phyloP scores from a whole-genome alignment of 2,888 invertebrate genomes.

The Drosophila glabriapex region DNA sequence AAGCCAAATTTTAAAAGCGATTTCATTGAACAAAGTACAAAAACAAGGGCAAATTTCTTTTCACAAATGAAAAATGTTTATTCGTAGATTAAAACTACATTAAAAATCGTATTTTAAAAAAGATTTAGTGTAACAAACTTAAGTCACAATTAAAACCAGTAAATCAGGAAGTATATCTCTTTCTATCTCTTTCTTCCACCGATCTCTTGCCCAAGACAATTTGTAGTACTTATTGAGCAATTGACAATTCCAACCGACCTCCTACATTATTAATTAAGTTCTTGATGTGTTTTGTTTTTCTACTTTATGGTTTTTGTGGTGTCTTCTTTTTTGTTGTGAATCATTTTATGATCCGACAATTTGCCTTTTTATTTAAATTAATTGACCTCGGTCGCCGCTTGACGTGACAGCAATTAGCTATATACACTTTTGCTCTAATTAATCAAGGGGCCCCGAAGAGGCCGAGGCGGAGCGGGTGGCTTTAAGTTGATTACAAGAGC shows the following conservation, averaged over 20 bases:
- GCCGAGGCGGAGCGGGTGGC: background rate
- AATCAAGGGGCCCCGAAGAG: conserved; percentile 33
- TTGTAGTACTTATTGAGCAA: conserved; percentile 30
- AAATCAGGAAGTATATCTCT: background rate
- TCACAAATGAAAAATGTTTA: background rate
- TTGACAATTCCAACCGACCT: conserved; percentile 43
- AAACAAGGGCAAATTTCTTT: background rate
- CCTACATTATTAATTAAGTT: conserved; percentile 59
- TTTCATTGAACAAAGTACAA: background rate
- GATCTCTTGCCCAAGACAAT: background rate
- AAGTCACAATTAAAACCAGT: background rate
- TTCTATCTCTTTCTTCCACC: background rate
- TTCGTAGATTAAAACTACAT: background rate
- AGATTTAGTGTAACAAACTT: background rate
- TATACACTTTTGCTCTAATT: conserved; percentile 60
- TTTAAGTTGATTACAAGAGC: conserved; percentile 59
- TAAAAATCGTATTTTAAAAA: background rate
- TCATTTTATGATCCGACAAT: conserved; percentile 53
- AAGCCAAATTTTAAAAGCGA: background rate
- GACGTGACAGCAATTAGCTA: conserved; percentile 76
- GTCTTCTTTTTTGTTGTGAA: conserved; percentile 20
- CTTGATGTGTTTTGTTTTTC: conserved; percentile 15
- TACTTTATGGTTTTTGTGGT: conserved; percentile 1
- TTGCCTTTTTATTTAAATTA: conserved; percentile 79
- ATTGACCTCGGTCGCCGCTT: conserved; percentile 70